Evolutionary conservation across 2,797 vertebrate genomes (phyloP).

Genomic region (Parauchenoglanis punctatus): DNA sequence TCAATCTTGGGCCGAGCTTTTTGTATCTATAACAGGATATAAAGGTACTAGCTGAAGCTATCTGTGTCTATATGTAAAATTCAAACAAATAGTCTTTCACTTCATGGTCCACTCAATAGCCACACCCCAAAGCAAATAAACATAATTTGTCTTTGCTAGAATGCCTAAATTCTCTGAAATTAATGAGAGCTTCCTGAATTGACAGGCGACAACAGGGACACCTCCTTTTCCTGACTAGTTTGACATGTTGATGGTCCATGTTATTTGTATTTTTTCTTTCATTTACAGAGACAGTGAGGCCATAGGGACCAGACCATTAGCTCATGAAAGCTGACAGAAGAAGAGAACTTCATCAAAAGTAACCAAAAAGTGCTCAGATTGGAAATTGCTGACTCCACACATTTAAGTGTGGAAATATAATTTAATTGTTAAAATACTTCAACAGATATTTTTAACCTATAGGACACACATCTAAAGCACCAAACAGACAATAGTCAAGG

Average conservation of each 20-base stretch:
- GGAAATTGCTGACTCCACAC: not conserved
- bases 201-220: not conserved
- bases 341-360: not conserved
- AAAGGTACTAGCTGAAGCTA: not conserved
- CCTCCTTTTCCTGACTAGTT: not conserved
- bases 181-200: not conserved
- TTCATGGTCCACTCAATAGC: not conserved
- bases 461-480: not conserved
- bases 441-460: not conserved
- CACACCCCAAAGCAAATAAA: not conserved
- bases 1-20: slow-evolving; percentile 72
- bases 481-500: not conserved
- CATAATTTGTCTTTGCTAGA: not conserved
- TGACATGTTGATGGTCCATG: not conserved
- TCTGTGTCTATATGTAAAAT: not conserved
- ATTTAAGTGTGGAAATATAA: not conserved
- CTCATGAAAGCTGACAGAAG: not conserved
- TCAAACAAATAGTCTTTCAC: not conserved
- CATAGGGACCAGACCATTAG: not conserved
- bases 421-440: not conserved
- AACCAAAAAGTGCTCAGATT: not conserved
- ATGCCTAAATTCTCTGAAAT: not conserved
- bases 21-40: slow-evolving; percentile 34
- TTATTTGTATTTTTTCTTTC: not conserved
- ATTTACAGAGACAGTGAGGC: not conserved